These are phyloP conservation scores for Ochotona princeps DNA, from an alignment of 2,113 vertebrate species.

Conservation along the genomic window DNA sequence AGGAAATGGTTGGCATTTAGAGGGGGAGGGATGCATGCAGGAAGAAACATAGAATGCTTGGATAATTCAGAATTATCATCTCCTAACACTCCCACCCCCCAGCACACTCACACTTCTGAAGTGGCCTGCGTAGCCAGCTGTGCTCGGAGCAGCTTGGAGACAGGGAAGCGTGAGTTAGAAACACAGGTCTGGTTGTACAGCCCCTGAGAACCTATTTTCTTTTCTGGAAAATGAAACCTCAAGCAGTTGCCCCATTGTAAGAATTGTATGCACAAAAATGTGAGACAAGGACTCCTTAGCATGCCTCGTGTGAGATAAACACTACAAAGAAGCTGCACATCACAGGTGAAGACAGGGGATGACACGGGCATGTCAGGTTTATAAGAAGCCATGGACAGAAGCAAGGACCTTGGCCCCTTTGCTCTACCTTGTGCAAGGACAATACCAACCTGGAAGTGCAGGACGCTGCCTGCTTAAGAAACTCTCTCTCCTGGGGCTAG, in stretches of 20 bases:
- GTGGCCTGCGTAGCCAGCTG: neutral
- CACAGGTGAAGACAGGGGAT: neutral
- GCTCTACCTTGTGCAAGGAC: neutral
- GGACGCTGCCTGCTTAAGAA: neutral
- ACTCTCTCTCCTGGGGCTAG: neutral
- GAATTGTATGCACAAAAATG: neutral
- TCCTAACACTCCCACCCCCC: neutral
- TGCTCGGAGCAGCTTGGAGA: rapidly evolving
- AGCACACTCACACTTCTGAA: neutral
- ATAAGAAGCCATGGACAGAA: neutral
- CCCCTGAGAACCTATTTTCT: neutral
- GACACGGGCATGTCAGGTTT: neutral
- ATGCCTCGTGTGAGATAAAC: neutral
- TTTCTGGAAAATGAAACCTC: neutral
- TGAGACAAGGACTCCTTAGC: neutral
- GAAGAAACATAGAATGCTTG: neutral
- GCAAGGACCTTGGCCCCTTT: neutral
- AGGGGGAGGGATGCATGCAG: neutral
- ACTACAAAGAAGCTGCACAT: neutral
- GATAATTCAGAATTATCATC: neutral
- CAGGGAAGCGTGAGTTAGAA: neutral
- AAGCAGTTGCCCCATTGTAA: neutral
- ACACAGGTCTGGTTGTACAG: neutral
- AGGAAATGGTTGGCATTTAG: neutral
- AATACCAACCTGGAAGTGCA: neutral